Evolutionary conservation across 2,888 invertebrate species (phyloP).

Genomic region (Standfussiana lucernea): DNA sequence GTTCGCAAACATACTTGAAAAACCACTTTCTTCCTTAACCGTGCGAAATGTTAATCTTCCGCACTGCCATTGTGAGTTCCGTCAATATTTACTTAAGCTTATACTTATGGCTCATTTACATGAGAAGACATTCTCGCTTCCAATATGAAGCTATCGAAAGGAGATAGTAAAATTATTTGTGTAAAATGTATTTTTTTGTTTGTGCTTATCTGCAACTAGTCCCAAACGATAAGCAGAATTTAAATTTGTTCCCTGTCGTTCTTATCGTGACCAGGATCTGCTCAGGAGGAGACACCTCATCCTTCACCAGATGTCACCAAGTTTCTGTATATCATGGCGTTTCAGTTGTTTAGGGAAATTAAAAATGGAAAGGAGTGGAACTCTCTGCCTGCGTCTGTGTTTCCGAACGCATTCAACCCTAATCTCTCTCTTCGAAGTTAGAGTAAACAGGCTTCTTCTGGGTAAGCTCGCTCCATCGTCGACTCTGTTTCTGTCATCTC

Average conservation of each 20-base stretch:
- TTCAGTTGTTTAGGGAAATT: too few relatives aligned
- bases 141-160: too few relatives aligned
- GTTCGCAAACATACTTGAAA: constrained; percentile 28
- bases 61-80: not conserved
- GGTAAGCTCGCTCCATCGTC: too few relatives aligned
- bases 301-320: not conserved
- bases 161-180: not conserved
- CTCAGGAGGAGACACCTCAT: not conserved
- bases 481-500: too few relatives aligned
- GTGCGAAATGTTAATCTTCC: constrained; percentile 15
- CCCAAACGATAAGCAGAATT: not conserved
- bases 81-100: constrained; percentile 48
- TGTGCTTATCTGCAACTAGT: not conserved
- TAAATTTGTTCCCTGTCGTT: not conserved
- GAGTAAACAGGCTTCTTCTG: too few relatives aligned
- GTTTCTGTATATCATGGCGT: not conserved
- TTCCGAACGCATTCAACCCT: too few relatives aligned
- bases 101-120: constrained; percentile 12
- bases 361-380: too few relatives aligned
- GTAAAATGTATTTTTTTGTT: not conserved
- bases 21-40: constrained; percentile 42
- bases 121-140: not conserved
- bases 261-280: too few relatives aligned
- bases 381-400: too few relatives aligned
- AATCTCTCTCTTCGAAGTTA: too few relatives aligned